phyloP scores from a whole-genome alignment of 2,797 vertebrate genomes.

The Parotocinclus haroldoi region DNA sequence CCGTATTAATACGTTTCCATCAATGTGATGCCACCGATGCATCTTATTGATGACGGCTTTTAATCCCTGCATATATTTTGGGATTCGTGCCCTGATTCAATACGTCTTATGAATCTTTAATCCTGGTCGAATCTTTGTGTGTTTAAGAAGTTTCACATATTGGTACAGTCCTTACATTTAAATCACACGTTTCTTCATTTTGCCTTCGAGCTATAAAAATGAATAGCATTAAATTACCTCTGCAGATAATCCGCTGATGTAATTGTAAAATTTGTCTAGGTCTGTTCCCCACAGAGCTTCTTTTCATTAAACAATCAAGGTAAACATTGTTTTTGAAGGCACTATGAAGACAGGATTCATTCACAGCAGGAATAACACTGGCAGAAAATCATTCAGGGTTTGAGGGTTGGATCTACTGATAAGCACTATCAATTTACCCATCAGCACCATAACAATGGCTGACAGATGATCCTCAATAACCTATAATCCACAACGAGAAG shows the following conservation, averaged over 20 bases:
- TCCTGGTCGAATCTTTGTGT: constrained; percentile 43
- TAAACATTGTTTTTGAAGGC: no score
- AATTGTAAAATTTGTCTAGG: no score
- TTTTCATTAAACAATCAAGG: no score
- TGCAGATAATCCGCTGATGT: no score
- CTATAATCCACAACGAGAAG: constrained; percentile 14
- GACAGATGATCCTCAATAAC: constrained; percentile 30
- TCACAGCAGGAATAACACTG: no score
- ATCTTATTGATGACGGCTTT: constrained; percentile 78
- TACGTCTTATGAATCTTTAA: constrained; percentile 76
- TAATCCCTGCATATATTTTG: constrained; percentile 80
- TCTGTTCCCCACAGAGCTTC: no score
- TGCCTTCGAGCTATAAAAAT: no score
- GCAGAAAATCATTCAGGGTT: constrained; percentile 1
- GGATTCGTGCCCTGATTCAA: constrained; percentile 70
- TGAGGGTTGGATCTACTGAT: constrained; percentile 1
- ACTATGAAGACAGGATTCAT: no score
- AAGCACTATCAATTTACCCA: constrained; percentile 30
- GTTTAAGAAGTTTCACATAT: neutral
- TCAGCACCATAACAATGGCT: constrained; percentile 14
- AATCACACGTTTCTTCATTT: no score
- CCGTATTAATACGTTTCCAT: constrained; percentile 84
- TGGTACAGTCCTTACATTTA: neutral
- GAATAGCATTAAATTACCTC: no score
- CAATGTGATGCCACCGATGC: constrained; percentile 76